phyloP scores from a whole-genome alignment of 2,113 vertebrate genomes.

The Perccottus glenii region DNA sequence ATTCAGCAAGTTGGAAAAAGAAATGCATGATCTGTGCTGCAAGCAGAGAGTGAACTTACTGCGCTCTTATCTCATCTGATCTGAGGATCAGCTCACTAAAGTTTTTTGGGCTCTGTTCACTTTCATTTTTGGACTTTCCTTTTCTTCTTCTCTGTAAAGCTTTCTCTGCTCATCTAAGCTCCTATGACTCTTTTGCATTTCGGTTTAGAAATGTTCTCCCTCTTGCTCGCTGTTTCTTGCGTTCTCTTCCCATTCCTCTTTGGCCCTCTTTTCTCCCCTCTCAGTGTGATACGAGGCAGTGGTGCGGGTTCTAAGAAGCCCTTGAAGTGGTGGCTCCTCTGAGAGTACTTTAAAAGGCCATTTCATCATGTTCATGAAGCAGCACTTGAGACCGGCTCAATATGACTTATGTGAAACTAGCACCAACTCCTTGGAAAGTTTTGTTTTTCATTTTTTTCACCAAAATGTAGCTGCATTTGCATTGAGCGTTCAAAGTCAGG shows the following conservation, averaged over 20 bases:
- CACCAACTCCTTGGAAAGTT: slow-evolving; percentile 75
- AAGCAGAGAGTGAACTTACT: slow-evolving; percentile 65
- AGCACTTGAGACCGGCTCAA: slow-evolving; percentile 70
- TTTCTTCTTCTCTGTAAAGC: slow-evolving; percentile 63
- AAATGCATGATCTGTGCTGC: slow-evolving; percentile 73
- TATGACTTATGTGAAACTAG: slow-evolving; percentile 74
- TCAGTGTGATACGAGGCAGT: slow-evolving; percentile 74
- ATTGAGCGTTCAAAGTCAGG: too few species aligned
- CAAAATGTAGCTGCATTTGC: background rate
- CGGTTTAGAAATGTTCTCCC: slow-evolving; percentile 61
- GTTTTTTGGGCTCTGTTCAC: slow-evolving; percentile 47
- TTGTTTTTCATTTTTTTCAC: slow-evolving; percentile 29
- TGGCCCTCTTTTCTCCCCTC: slow-evolving; percentile 65
- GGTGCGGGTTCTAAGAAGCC: slow-evolving; percentile 78
- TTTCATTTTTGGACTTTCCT: slow-evolving; percentile 76
- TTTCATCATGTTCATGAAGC: slow-evolving; percentile 76
- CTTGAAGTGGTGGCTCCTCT: slow-evolving; percentile 79
- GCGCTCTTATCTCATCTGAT: slow-evolving; percentile 79
- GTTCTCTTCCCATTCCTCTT: slow-evolving; percentile 62
- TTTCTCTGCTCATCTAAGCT: slow-evolving; percentile 61
- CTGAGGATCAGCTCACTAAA: slow-evolving; percentile 68
- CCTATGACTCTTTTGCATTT: slow-evolving; percentile 69
- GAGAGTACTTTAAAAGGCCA: slow-evolving; percentile 80
- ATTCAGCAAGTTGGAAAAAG: slow-evolving; percentile 76
- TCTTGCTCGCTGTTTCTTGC: slow-evolving; percentile 54